Conservation (phyloP, 1,140 invertebrate genomes). For the Palaemon carinicauda region DNA sequence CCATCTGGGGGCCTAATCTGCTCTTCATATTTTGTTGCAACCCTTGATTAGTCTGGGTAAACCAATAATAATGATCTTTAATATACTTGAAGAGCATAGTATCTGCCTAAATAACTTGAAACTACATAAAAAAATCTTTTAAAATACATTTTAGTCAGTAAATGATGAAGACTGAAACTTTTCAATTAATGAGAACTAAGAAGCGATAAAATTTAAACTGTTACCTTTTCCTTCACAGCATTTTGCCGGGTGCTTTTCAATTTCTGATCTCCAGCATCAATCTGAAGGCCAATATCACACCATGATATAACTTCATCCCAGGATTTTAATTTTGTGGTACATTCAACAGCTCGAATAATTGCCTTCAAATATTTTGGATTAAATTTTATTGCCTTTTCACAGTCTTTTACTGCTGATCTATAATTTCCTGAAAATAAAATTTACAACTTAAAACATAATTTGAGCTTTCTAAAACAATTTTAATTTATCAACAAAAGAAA, state of each 20-base stretch:
- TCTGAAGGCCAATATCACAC: constrained; percentile 76
- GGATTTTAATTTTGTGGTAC: constrained; percentile 74
- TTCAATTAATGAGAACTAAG: too few relatives aligned
- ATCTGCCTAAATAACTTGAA: too few relatives aligned
- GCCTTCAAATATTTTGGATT: constrained; percentile 84
- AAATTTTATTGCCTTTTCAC: constrained; percentile 78
- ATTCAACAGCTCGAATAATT: constrained; percentile 77
- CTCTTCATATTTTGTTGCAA: too few relatives aligned
- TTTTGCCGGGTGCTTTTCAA: constrained; percentile 71
- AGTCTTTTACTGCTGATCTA: constrained; percentile 77
- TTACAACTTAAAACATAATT: not conserved
- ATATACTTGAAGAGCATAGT: too few relatives aligned
- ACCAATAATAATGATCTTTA: too few relatives aligned
- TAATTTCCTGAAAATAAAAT: constrained; percentile 61
- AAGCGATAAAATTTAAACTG: too few relatives aligned
- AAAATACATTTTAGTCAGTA: too few relatives aligned
- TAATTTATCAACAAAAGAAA: not conserved
- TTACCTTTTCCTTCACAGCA: constrained; percentile 69
- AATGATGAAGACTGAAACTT: too few relatives aligned
- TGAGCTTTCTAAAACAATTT: not conserved
- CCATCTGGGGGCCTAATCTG: too few relatives aligned
- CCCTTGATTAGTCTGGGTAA: too few relatives aligned
- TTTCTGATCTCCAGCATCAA: constrained; percentile 69
- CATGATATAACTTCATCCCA: constrained; percentile 78
- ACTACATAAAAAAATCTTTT: too few relatives aligned